Evolutionary conservation across 2,888 invertebrate genomes (phyloP), one percentile per base, ranked within the genome.

Genomic region (Gnatocerus cornutus): DNA sequence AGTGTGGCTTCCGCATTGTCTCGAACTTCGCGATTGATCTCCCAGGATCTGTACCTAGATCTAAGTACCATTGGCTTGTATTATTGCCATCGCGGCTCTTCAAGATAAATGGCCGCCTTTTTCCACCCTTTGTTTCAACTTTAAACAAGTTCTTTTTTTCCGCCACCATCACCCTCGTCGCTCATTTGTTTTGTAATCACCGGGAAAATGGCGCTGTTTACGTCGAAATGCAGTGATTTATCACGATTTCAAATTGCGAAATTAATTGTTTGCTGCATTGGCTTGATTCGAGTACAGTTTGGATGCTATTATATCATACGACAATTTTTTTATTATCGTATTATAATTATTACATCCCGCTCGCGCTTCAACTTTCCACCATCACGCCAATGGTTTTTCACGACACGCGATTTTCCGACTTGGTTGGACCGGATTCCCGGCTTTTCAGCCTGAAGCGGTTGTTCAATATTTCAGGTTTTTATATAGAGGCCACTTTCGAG

Each of bases 391-490:
- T 30, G 45, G 27, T 39, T 43, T 27, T 50, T 39, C 39, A 12
- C 16, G 29, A 61, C 61, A 61, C 61, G 61, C 61, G 48, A 59
- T 45, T 59, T 46, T 21, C 39, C 43, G 10, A 29, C 16, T 55
- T 55, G 7, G 59, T 9, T 5, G 41, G 50, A 13, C 16, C 9
- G 41, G 50, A 62, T 62, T 41, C 43, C 27, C 63, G 53, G 21
- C 62, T 63, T 53, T 29, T 29, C 39, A 13, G 53, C 63, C 63
- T n/a, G 13, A 13, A 30, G 63, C 45, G 29, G 53, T 53, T 43
- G 63, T 53, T 63, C 63, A 53, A 63, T 63, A 63, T 63, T 63
- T 63, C 63, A 63, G 45, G 37, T 62, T 62, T 61, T 48, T 62
- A 62, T 62, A 59, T 50, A 27, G 62, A 41, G 48, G 62, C 62